Evolutionary conservation across 2,113 vertebrate species (phyloP), one percentile per base, ranked within the genome.

Genomic region (Pterocles burchelli): DNA sequence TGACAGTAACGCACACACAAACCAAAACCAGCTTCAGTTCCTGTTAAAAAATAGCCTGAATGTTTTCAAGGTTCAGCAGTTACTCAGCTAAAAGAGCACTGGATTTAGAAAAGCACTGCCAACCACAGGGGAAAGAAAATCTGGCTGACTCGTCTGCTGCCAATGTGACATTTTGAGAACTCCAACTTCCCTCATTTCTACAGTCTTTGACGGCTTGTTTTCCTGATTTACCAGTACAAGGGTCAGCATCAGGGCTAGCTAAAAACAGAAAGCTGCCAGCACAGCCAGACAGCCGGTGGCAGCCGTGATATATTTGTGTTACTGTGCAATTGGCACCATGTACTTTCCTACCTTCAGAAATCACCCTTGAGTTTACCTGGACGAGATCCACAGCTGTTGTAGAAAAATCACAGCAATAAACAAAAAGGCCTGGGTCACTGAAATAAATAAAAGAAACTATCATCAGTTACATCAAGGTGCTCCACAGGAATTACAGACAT

Each of bases 331-430:
- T 80, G 34, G 31, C 57, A 48, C 28, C 41, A 22, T 2, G 55
- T 29, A 38, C 79, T 57, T 57, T 84, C 73, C n/a, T 52, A 78
- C 41, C 46, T 62, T 73, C 3, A 0, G 21, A 52, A 55, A 33
- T 33, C 46, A 52, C 20, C 29, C 13, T 0, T 33, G 45, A 13
- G 51, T 97, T 98, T 96, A 99, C 99, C 98, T 98, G 99, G 66
- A 99, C 98, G 36, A 99, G 98, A 76, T 99, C 98, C 91, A 99
- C 97, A 57, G 99, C 99, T 11, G 98, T 98, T 67, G 97, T 98
- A 92, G 99, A 99, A 97, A 99, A 99, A 93, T 99, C 99, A 96
- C 99, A 99, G 95, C 99, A 99, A 96, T 99, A 99, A 59, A 99
- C 98, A 96, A 99, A 99, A 38, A 99, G 98, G 46, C 98, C 98